Evolutionary conservation across 2,888 invertebrate genomes (phyloP), one percentile per base, ranked within the genome.

Genomic region (Halictus ligatus): DNA sequence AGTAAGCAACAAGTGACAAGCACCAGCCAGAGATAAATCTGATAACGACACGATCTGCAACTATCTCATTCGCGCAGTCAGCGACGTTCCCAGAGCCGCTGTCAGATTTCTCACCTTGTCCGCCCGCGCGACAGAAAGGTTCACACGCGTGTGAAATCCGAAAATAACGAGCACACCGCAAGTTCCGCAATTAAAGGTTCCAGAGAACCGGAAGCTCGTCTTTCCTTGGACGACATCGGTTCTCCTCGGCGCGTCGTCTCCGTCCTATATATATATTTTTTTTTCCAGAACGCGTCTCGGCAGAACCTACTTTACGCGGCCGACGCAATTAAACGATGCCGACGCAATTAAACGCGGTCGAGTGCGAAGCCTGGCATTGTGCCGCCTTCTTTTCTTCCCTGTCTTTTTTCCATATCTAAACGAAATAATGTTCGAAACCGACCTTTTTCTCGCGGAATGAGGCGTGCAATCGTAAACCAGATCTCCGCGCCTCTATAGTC

Each of bases 341-440:
- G 80, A 13, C 77, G 77, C 87, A 89, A 90, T 90, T 90, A 89
- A 90, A 90, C 73, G 79, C 77, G 81, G 77, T 78, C 82, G 83
- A 90, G 83, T 81, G 82, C 69, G 76, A 87, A 89, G 75, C 77
- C 64, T 58, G 29, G 15, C 48, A 71, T 74, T 77, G 84, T 87
- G 79, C 79, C 72, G 72, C 75, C 40, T 69, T 69, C 67, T 69
- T 40, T 40, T 35, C 67, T 40, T 35, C 21, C 21, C 35, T 18
- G 29, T 35, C 21, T 67, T 40, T 29, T 58, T 46, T 60, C 54
- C 71, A n/a, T 58, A 29, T 18, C 80, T 54, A 50, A 75, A 48
- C 43, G 78, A 48, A 67, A 80, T 46, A 77, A 84, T 72, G 85
- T 79, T 80, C 67, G 76, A 60, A 69, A 60, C 50, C 73, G 54